Base-by-base conservation (phyloP, 1,140 invertebrate genomes). In the Acromyrmex echinatior region DNA sequence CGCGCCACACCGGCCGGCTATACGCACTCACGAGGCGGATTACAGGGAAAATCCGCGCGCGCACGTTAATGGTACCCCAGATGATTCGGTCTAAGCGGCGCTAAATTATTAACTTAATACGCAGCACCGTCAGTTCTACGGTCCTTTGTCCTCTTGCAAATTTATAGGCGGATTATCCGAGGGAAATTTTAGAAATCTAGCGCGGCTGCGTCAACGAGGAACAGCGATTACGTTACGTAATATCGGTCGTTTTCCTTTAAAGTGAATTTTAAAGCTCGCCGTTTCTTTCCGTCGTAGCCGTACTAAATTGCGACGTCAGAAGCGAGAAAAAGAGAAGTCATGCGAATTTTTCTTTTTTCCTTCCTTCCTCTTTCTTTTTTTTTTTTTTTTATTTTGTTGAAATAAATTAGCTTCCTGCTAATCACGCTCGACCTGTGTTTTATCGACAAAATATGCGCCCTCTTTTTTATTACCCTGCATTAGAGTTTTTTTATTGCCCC, bases 11-110 rank as follows among this genome's bases (percentile, higher is more conserved):
- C 28, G 16, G 18, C 10, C 39, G 49, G 53, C 18, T 90, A 39
- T 39, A 89, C 73, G 88, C 71, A 45, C 87, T 90, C 85, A 66
- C 60, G 82, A 53, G n/a, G 31, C 49, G 51, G 88, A 90, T 90
- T 90, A 90, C 66, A 56, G 76, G 49, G 3, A 10, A 35, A 35
- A 35, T 35, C 5, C 86, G 62, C 87, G 39, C 74, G 49, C 56
- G 65, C 86, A 14, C n/a, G 9, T 60, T 88, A 89, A 89, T 86
- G 82, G 85, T 25, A 21, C 66, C 70, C 60, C 58, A 58, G 68
- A 87, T 78, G 88, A 86, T 81, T 90, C 71, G 21, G 0, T 60
- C 62, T 63, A 70, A 86, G 49, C 76, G 82, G 28, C 45, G 9
- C 9, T 88, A 66, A 82, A 88, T 86, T 66, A 86, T 86, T 79